A percentile compares a stretch with the other conserved stretches of the same genome.
phyloP scores from a whole-genome alignment of 2,797 vertebrate genomes.

The Chelonia mydas region DNA sequence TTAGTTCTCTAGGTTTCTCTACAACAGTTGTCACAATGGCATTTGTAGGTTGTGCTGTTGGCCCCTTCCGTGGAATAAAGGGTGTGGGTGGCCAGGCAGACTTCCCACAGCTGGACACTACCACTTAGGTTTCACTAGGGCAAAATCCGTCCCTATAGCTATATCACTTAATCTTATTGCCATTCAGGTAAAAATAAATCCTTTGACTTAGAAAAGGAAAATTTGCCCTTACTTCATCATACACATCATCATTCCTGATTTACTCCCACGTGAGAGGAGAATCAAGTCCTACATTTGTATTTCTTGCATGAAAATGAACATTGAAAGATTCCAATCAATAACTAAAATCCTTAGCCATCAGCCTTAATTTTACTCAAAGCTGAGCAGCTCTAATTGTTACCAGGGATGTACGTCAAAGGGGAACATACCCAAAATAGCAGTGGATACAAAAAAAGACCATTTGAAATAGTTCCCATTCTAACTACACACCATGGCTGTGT shows the following conservation, averaged over 20 bases:
- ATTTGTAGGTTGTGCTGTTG: not conserved
- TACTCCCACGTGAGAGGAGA: not conserved
- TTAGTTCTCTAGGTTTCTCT: not conserved
- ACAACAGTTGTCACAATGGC: too few relatives aligned
- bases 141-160: not conserved
- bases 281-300: not conserved
- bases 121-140: not conserved
- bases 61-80: not conserved
- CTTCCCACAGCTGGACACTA: not conserved
- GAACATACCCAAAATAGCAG: conserved; percentile 56
- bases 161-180: not conserved
- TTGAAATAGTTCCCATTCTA: conserved; percentile 30
- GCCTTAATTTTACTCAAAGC: conserved; percentile 17
- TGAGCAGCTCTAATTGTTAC: conserved; percentile 30
- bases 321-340: not conserved
- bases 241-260: not conserved
- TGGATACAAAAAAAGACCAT: not conserved
- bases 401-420: conserved; percentile 71
- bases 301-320: not conserved
- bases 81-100: not conserved
- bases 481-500: conserved; percentile 5
- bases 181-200: not conserved
- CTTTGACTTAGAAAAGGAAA: not conserved
- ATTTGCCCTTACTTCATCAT: not conserved
- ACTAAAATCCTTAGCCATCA: conserved; percentile 1